Evolutionary conservation across 2,113 vertebrate genomes (phyloP).

Genomic region (Mola mola): DNA sequence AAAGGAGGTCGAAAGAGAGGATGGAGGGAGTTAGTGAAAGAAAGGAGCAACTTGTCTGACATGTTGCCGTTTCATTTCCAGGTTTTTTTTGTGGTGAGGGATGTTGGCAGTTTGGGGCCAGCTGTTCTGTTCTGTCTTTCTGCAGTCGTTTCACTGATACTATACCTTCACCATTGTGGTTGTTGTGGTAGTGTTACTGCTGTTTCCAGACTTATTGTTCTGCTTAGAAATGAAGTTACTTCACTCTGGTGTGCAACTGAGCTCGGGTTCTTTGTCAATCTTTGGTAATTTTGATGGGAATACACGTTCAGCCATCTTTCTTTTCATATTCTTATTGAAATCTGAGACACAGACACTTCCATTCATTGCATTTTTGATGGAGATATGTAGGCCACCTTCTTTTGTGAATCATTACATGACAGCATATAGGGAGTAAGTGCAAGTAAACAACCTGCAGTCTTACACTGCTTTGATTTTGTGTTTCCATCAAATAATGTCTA

Average conservation of each 20-base stretch:
- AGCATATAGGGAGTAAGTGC: too few species aligned
- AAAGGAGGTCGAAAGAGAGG: conserved; percentile 27
- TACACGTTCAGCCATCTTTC: too few species aligned
- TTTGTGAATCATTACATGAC: too few species aligned
- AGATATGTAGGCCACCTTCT: not conserved
- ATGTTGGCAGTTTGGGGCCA: conserved; percentile 82
- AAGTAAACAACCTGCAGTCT: too few species aligned
- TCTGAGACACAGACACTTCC: not conserved
- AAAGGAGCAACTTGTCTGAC: conserved; percentile 71
- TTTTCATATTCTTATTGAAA: not conserved
- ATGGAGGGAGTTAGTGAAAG: conserved; percentile 37
- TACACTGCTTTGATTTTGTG: too few species aligned
- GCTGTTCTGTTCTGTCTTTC: conserved; percentile 22
- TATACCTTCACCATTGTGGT: conserved; percentile 1
- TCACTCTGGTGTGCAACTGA: not conserved
- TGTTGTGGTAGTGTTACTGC: conserved; percentile 26
- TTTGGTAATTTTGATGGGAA: too few species aligned
- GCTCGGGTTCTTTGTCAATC: conserved; percentile 5
- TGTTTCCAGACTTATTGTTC: not conserved
- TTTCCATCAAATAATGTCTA: too few species aligned
- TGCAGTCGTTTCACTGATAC: conserved; percentile 17
- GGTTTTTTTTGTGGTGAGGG: conserved; percentile 70
- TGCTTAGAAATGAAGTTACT: not conserved
- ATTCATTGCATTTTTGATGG: not conserved
- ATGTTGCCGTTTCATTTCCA: conserved; percentile 70